Evolutionary conservation across 2,888 invertebrate species (phyloP).

Genomic region (Vandiemenella viatica): DNA sequence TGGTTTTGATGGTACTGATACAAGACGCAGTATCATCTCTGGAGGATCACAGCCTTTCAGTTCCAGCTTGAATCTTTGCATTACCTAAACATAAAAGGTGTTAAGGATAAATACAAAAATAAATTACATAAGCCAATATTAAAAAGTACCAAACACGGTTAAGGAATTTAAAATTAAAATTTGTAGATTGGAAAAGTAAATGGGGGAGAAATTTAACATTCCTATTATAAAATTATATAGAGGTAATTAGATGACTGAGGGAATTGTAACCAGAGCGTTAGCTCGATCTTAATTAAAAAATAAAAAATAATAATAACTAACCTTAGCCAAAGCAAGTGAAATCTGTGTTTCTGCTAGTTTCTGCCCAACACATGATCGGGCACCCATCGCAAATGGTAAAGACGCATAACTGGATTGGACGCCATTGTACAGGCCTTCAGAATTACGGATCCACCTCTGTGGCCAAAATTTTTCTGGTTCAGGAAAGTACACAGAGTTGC

Average conservation of each 20-base stretch:
- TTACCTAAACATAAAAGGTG: slow-evolving; percentile 27
- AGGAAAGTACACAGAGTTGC: slow-evolving; percentile 53
- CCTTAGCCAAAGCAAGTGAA: slow-evolving; percentile 47
- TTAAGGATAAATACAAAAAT: background rate
- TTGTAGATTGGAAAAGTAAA: too few species aligned
- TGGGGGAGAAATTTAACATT: too few species aligned
- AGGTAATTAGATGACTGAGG: too few species aligned
- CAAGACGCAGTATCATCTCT: slow-evolving; percentile 40
- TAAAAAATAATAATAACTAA: too few species aligned
- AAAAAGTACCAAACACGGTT: too few species aligned
- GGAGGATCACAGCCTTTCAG: slow-evolving; percentile 35
- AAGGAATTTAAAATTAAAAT: too few species aligned
- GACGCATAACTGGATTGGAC: slow-evolving; percentile 48
- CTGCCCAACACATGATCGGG: slow-evolving; percentile 67
- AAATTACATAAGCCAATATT: too few species aligned
- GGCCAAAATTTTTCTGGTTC: slow-evolving; percentile 53
- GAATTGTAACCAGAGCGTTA: too few species aligned
- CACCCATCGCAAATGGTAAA: slow-evolving; percentile 69
- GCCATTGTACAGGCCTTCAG: slow-evolving; percentile 28
- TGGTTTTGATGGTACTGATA: slow-evolving; percentile 41
- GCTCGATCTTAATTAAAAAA: too few species aligned
- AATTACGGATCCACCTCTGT: slow-evolving; percentile 52
- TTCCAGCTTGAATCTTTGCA: slow-evolving; percentile 35
- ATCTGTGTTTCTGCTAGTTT: slow-evolving; percentile 67
- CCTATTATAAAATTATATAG: too few species aligned